A percentile compares a stretch with the other conserved stretches of the same genome.
Conservation (phyloP, 2,888 invertebrate genomes). For the Stenurella melanura region DNA sequence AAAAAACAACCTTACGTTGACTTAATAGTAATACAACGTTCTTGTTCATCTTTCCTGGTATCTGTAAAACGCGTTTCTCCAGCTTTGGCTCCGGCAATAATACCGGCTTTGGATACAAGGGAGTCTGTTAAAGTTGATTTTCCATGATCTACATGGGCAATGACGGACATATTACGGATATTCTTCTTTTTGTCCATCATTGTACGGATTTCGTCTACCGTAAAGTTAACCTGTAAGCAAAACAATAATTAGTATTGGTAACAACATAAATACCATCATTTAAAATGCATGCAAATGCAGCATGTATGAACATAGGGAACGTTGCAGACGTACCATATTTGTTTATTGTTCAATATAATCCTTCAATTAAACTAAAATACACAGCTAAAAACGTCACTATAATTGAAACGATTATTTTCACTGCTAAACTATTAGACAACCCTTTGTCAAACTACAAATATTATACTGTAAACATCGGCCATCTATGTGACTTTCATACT, state of each 20-base stretch:
- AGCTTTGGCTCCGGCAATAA: constrained; percentile 98
- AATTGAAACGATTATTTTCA: neutral
- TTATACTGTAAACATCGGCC: constrained; percentile 52
- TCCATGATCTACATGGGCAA: constrained; percentile 99
- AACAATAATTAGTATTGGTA: constrained; percentile 29
- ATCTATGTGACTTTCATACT: constrained; percentile 64
- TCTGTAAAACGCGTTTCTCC: constrained; percentile 99
- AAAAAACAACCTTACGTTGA: constrained; percentile 87
- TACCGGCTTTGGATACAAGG: constrained; percentile 99
- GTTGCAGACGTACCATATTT: constrained; percentile 42
- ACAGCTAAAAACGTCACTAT: neutral
- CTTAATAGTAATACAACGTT: constrained; percentile 99
- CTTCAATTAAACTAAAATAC: neutral
- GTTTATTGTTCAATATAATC: neutral
- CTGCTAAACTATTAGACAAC: constrained; percentile 39
- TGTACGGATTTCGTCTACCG: constrained; percentile 98
- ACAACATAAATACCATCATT: neutral
- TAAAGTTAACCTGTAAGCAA: constrained; percentile 96
- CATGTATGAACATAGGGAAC: neutral
- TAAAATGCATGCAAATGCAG: constrained; percentile 5
- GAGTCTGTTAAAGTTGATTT: constrained; percentile 99
- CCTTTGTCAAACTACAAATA: constrained; percentile 45
- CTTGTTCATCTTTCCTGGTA: constrained; percentile 99
- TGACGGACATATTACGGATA: constrained; percentile 99
- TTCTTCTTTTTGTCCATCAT: constrained; percentile 99